Base-by-base conservation (phyloP, 2,888 invertebrate genomes). In the Mythimna vitellina region DNA sequence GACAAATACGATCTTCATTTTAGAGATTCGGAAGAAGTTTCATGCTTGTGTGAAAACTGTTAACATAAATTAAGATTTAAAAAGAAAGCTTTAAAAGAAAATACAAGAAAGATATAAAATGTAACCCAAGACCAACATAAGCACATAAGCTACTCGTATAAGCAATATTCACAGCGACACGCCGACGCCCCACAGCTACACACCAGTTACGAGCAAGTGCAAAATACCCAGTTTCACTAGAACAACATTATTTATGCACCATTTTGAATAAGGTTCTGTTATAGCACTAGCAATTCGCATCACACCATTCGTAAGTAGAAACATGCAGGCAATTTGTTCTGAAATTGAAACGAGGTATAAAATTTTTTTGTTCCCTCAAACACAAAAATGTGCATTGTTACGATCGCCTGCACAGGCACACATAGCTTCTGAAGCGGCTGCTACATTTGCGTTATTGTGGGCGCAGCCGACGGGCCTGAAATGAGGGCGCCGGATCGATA, bases 401-500 rank as follows among this genome's bases (percentile, higher is more conserved):
- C 86, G 86, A 86, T 80, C 60, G 70, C 65, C 61, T 80, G 82
- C 84, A 86, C 70, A 79, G 74, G 82, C 82, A 86, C 78, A 77
- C 75, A 89, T 89, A 89, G 85, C 89, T 87, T 87, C 87, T 89
- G 90, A 88, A 89, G 88, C 87, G 85, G 88, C 82, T 84, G 86
- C 86, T 90, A 90, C 88, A 89, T 92, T 91, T 88, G 84, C 86
- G 86, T 83, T 82, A 80, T 88, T 88, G 87, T 91, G 92, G 92
- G 92, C 93, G 92, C 92, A 93, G 93, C 91, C 91, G 93, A 92
- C 91, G 90, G 87, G 79, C 61, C 89, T 89, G 93, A 92, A 95
- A 94, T 88, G 95, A 94, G 96, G 96, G 94, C 96, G 96, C 91
- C 94, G 92, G 96, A 96, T 97, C 97, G 96, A 97, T 97, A 90